Base-by-base conservation (phyloP, 1,140 invertebrate species). In the Laupala kohalensis region DNA sequence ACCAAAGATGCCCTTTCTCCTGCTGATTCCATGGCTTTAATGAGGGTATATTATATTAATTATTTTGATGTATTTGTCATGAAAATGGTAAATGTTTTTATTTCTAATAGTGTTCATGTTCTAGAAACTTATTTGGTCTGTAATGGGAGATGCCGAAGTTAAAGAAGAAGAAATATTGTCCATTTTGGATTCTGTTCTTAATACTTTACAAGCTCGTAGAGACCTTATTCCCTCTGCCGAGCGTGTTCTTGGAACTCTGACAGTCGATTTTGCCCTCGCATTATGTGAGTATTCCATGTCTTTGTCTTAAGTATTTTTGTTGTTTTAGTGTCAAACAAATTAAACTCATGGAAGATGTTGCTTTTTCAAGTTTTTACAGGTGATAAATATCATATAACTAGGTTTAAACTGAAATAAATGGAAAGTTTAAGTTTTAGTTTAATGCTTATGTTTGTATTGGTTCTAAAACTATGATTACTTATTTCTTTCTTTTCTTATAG, bases 191-290 rank as follows among this genome's bases (percentile, higher is more conserved):
- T 70, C 25, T 71, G 68, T 72, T 53, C 69, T 25, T 19, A 25
- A 69, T 13, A 69, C 13, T n/a, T 29, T 71, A 6, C 13, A 23
- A n/a, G 26, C 26, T 62, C 65, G 64, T 12, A n/a, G 37, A 29
- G 30, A 66, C 64, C 65, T 28, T 25, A 24, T 6, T 25, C 37
- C 13, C 28, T 66, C 23, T 74, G 64, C 37, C 63, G 71, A 74
- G 69, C 30, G 15, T n/a, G 27, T 66, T 73, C 73, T 67, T 64
- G 25, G 71, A 66, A 73, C 73, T 75, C 76, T 78, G 25, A 63
- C 79, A 79, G 80, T 37, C 77, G 77, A 66, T 77, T 78, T 70
- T 73, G 76, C 69, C 71, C 69, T 30, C 5, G 19, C 27, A 23
- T n/a, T 68, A 29, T 25, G 67, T 68, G n/a, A n/a, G 67, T 68